phyloP scores from a whole-genome alignment of 1,140 invertebrate species.

The Hycleus phaleratus region DNA sequence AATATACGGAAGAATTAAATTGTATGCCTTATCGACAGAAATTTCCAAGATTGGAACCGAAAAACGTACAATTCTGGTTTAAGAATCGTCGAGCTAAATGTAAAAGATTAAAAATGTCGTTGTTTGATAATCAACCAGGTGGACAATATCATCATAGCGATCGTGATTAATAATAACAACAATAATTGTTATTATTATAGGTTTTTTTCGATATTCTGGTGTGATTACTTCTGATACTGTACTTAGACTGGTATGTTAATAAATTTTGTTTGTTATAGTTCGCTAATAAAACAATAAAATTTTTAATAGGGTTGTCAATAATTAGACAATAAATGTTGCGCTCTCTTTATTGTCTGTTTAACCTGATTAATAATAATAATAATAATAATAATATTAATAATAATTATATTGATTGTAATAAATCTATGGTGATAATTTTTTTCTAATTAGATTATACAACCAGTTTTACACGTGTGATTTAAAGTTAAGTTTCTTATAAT shows the following conservation, averaged over 20 bases:
- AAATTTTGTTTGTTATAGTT: constrained; percentile 1
- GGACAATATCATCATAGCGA: constrained; percentile 35
- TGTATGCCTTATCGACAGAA: constrained; percentile 91
- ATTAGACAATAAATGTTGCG: constrained; percentile 10
- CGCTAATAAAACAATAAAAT: constrained; percentile 4
- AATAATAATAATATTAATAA: too few relatives aligned
- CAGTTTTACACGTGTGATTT: not conserved
- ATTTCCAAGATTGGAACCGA: constrained; percentile 91
- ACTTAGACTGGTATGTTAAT: constrained; percentile 12
- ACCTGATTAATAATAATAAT: not conserved
- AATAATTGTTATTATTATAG: too few relatives aligned
- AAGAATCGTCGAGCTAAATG: constrained; percentile 95
- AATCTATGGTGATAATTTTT: too few relatives aligned
- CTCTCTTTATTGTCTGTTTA: constrained; percentile 9
- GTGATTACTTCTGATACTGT: constrained; percentile 8
- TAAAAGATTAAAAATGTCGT: constrained; percentile 83
- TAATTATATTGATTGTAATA: too few relatives aligned
- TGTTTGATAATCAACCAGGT: constrained; percentile 52
- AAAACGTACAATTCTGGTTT: constrained; percentile 97
- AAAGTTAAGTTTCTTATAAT: not conserved
- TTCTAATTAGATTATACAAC: too few relatives aligned
- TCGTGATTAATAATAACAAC: constrained; percentile 23
- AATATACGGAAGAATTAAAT: constrained; percentile 94
- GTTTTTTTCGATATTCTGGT: constrained; percentile 6
- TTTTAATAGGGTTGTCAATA: constrained; percentile 10